Evolutionary conservation across 1,140 invertebrate species (phyloP).

Genomic region (Dryas iulia): DNA sequence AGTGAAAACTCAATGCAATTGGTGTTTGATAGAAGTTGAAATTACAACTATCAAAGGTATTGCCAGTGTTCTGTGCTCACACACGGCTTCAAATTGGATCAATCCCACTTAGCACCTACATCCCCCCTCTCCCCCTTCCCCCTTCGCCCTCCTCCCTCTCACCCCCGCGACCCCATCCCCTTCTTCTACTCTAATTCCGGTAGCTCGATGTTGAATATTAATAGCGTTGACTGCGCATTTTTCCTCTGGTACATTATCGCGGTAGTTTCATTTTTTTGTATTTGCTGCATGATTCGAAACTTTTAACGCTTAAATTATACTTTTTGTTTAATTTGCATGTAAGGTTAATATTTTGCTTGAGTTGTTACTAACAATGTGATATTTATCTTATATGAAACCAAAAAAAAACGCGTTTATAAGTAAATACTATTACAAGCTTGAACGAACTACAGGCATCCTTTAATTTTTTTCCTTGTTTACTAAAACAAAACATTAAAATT

Average conservation of each 20-base stretch:
- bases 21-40: not conserved
- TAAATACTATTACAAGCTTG: too few relatives aligned
- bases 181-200: slow-evolving; percentile 10
- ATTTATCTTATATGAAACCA: too few relatives aligned
- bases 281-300: not conserved
- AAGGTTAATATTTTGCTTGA: not conserved
- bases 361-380: not conserved
- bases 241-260: not conserved
- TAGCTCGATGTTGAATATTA: slow-evolving; percentile 15
- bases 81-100: slow-evolving; percentile 9
- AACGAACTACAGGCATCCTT: too few relatives aligned
- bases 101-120: not conserved
- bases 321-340: not conserved
- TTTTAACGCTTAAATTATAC: not conserved
- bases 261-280: not conserved
- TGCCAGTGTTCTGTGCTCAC: slow-evolving; percentile 4
- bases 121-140: not conserved
- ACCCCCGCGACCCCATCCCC: not conserved
- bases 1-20: not conserved
- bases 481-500: too few relatives aligned
- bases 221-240: slow-evolving; percentile 17
- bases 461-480: too few relatives aligned
- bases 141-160: not conserved
- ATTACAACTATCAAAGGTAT: slow-evolving; percentile 10
- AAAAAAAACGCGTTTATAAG: too few relatives aligned